Conservation (phyloP, 1,140 invertebrate genomes). For the Drosophila sturtevanti region DNA sequence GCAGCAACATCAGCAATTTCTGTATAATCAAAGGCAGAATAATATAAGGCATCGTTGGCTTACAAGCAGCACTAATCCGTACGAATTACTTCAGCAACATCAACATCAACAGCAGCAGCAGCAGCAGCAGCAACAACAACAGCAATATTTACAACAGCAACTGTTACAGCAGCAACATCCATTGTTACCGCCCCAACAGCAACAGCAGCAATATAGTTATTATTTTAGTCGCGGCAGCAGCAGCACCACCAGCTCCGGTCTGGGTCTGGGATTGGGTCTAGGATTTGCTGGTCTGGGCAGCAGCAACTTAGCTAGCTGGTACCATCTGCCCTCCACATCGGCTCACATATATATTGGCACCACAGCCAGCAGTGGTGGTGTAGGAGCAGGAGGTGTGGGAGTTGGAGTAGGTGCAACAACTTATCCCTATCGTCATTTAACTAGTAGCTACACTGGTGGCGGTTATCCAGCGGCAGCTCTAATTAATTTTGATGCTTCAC, state of each 20-base stretch:
- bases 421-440: constrained; percentile 58
- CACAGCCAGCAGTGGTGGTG: constrained; percentile 48
- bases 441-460: constrained; percentile 53
- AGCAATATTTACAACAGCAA: constrained; percentile 37
- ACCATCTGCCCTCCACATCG: constrained; percentile 71
- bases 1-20: constrained; percentile 47
- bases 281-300: constrained; percentile 69
- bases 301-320: constrained; percentile 71
- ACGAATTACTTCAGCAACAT: constrained; percentile 37
- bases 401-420: constrained; percentile 19
- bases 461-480: constrained; percentile 70
- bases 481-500: constrained; percentile 71
- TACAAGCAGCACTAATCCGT: constrained; percentile 37
- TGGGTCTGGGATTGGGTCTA: constrained; percentile 64
- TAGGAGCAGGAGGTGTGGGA: neutral
- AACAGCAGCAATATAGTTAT: constrained; percentile 53
- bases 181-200: constrained; percentile 47
- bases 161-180: constrained; percentile 51
- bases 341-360: constrained; percentile 71
- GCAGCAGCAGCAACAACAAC: constrained; percentile 35
- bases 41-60: constrained; percentile 67
- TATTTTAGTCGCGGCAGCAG: constrained; percentile 50
- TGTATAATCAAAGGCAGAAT: constrained; percentile 54
- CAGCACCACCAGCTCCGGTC: constrained; percentile 48
- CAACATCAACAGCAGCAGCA: constrained; percentile 29